Percentiles rank a stretch among this genome's conserved stretches.
Conservation (phyloP, 2,113 vertebrate genomes). For the Syngnathus typhle region DNA sequence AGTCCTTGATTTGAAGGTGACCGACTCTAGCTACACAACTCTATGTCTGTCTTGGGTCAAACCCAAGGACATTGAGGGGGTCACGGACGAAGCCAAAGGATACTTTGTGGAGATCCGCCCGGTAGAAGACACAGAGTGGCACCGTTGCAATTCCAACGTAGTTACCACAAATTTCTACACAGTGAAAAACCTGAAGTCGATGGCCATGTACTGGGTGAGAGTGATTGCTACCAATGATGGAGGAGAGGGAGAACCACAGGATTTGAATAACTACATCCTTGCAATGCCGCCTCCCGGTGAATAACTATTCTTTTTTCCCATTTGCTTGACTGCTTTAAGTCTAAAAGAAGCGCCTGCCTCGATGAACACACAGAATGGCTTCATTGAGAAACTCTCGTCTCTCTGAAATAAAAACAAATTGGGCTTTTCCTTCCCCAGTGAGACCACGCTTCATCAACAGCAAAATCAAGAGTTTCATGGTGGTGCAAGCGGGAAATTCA, state of each 20-base stretch:
- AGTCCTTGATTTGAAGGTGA: slow-evolving; percentile 79
- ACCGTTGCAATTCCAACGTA: slow-evolving; percentile 70
- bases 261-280: slow-evolving; percentile 69
- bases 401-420: neutral
- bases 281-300: slow-evolving; percentile 73
- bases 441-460: slow-evolving; percentile 75
- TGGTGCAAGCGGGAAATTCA: slow-evolving; percentile 76
- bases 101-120: slow-evolving; percentile 80
- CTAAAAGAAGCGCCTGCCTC: neutral
- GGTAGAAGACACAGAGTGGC: slow-evolving; percentile 74
- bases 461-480: slow-evolving; percentile 74
- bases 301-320: neutral
- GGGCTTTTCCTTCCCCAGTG: slow-evolving; percentile 63
- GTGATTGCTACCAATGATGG: slow-evolving; percentile 72
- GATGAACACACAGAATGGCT: neutral
- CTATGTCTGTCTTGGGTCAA: slow-evolving; percentile 79
- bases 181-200: slow-evolving; percentile 75
- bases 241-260: slow-evolving; percentile 67
- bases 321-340: neutral
- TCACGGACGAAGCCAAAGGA: slow-evolving; percentile 72
- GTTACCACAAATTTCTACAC: slow-evolving; percentile 67
- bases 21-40: slow-evolving; percentile 74
- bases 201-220: slow-evolving; percentile 75
- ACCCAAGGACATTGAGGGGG: slow-evolving; percentile 64
- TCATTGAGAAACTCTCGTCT: neutral